Evolutionary conservation across 2,888 invertebrate genomes (phyloP), one percentile per base, ranked within the genome.

Genomic region (Drosophila infuscata): DNA sequence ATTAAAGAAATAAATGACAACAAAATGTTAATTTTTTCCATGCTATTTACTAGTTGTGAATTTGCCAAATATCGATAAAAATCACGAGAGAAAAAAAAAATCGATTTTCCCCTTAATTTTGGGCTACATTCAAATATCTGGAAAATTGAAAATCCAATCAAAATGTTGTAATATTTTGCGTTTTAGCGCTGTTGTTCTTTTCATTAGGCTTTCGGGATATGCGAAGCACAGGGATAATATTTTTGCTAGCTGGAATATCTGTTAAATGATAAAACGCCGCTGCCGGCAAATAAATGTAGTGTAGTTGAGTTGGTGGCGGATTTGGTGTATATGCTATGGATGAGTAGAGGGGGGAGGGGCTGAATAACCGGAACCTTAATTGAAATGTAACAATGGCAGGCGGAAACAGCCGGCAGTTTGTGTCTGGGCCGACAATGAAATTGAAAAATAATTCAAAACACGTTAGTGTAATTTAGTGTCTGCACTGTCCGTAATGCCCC

Each of bases 371-470:
- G 84, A 84, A 76, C 77, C 89, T 84, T 86, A 86, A 86, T 84
- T 84, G 83, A 84, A 84, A 88, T 85, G 84, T 85, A 88, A 86
- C 88, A 85, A 85, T 83, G 82, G 79, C 70, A 73, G 83, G 83
- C 86, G 88, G 88, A 86, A 84, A 83, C 71, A 70, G 76, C 56
- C 68, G 70, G 63, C 76, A 74, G 71, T 76, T 58, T 82, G 70
- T 82, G 83, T 86, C 81, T 86, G 87, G 84, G 76, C 88, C 80
- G 88, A 84, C 86, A 88, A 88, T 85, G 75, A 90, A 90, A 88
- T 90, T 87, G 77, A 88, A 91, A 92, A 91, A 91, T 92, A 91
- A 92, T 92, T 91, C 92, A 78, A 90, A 88, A 91, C 91, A 92
- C 91, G 91, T 92, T 91, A 92, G 85, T 83, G 90, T 91, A 92